Evolutionary conservation across 2,888 invertebrate genomes (phyloP).

Genomic region (Ecliptopera silaceata): DNA sequence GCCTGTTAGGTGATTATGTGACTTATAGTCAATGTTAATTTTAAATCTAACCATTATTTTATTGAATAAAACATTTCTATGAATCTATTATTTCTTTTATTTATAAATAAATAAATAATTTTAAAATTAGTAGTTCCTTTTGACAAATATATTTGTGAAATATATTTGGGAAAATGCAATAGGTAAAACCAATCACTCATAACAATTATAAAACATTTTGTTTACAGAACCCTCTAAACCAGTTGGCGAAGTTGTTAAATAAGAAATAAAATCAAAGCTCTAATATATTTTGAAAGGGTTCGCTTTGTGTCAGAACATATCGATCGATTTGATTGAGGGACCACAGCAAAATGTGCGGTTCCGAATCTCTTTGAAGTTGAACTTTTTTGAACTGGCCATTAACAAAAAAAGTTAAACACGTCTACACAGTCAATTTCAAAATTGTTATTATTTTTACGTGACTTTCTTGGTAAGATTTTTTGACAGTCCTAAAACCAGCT

Average conservation of each 20-base stretch:
- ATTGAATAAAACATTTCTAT: slow-evolving; percentile 67
- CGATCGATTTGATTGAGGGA: neutral
- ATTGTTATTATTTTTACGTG: slow-evolving; percentile 27
- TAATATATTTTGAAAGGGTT: too few relatives aligned
- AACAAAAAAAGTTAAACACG: slow-evolving; percentile 2
- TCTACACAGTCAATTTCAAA: slow-evolving; percentile 21
- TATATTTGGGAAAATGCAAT: too few relatives aligned
- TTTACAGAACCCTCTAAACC: too few relatives aligned
- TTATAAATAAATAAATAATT: neutral
- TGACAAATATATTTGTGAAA: too few relatives aligned
- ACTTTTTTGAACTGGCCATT: slow-evolving; percentile 12
- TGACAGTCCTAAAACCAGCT: slow-evolving; percentile 40
- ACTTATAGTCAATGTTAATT: slow-evolving; percentile 48
- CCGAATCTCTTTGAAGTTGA: neutral
- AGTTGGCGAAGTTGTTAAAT: too few relatives aligned
- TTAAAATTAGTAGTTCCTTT: too few relatives aligned
- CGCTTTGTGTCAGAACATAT: too few relatives aligned
- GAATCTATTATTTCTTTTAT: slow-evolving; percentile 48
- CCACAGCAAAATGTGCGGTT: neutral
- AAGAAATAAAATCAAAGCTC: too few relatives aligned
- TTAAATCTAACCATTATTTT: slow-evolving; percentile 66
- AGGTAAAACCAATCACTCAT: too few relatives aligned
- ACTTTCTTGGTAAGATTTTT: slow-evolving; percentile 46
- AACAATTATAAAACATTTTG: too few relatives aligned
- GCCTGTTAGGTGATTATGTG: slow-evolving; percentile 46